Conservation (phyloP, 53 echinoderm and acorn worm genomes). For the Mesocentrotus franciscanus region DNA sequence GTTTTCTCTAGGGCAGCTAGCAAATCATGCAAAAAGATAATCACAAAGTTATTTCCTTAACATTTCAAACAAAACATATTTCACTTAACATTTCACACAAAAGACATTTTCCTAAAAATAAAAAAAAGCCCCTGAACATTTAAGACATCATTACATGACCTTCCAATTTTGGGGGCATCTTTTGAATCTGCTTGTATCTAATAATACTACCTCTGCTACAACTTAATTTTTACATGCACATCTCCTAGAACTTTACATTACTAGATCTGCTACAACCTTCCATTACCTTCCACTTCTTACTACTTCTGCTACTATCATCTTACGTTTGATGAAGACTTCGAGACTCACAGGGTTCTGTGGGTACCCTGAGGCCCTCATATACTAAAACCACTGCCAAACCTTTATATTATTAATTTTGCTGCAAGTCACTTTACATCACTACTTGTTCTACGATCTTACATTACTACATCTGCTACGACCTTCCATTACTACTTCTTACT, state of each 20-base stretch:
- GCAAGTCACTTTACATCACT: background rate
- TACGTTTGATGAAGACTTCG: constrained; percentile 51
- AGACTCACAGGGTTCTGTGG: background rate
- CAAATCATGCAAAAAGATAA: background rate
- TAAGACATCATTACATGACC: background rate
- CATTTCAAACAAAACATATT: too few species aligned
- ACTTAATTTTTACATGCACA: background rate
- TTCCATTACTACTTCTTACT: background rate
- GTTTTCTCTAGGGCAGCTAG: constrained; percentile 36
- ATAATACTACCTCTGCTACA: background rate
- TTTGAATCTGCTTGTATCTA: too few species aligned
- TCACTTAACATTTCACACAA: too few species aligned
- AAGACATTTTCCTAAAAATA: too few species aligned
- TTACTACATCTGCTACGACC: background rate
- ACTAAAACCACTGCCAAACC: background rate
- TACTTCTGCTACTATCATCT: background rate
- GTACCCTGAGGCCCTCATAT: background rate
- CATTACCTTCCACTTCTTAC: too few species aligned
- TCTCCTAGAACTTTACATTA: background rate
- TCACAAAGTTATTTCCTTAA: background rate
- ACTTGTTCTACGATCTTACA: background rate
- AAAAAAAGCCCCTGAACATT: background rate
- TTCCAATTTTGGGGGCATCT: too few species aligned
- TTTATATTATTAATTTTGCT: background rate
- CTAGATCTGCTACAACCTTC: background rate